These are phyloP conservation scores for Lucifuga dentata DNA, from an alignment of 2,113 vertebrate genomes.

Conservation along the genomic window DNA sequence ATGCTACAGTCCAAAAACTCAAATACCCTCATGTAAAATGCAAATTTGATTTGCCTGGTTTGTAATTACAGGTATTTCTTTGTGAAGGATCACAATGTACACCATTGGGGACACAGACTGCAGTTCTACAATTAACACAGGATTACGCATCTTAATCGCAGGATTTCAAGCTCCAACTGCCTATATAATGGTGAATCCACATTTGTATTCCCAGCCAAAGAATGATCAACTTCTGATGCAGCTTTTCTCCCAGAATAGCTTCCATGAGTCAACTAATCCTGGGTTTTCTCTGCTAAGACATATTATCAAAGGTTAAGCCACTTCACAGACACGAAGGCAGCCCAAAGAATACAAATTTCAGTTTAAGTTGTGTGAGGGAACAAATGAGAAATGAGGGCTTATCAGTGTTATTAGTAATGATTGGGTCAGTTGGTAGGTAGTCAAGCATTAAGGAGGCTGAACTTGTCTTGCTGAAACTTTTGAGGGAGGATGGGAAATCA, in stretches of 20 bases:
- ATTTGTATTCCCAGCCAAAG: slow-evolving; percentile 51
- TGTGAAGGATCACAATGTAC: slow-evolving; percentile 32
- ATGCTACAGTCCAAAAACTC: too few relatives aligned
- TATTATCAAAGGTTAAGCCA: slow-evolving; percentile 67
- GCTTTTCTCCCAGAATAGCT: slow-evolving; percentile 59
- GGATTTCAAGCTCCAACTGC: slow-evolving; percentile 58
- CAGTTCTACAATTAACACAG: slow-evolving; percentile 59
- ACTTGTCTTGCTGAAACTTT: background rate
- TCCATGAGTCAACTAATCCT: slow-evolving; percentile 64
- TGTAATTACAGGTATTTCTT: slow-evolving; percentile 29
- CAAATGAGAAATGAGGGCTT: slow-evolving; percentile 60
- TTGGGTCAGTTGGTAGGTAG: slow-evolving; percentile 41
- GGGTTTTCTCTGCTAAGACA: slow-evolving; percentile 54
- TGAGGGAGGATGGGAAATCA: background rate
- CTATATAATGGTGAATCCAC: slow-evolving; percentile 40
- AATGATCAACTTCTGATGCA: slow-evolving; percentile 54
- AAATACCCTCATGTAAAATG: background rate
- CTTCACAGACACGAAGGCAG: slow-evolving; percentile 33
- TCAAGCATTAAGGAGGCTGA: slow-evolving; percentile 6
- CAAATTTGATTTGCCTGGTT: slow-evolving; percentile 26
- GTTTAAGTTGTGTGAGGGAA: slow-evolving; percentile 34
- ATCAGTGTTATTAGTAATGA: slow-evolving; percentile 40
- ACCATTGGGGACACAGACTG: slow-evolving; percentile 21
- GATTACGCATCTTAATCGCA: slow-evolving; percentile 62
- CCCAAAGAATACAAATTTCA: slow-evolving; percentile 54